Base-by-base conservation (phyloP, 2,113 vertebrate genomes). In the Lepisosteus osseus region DNA sequence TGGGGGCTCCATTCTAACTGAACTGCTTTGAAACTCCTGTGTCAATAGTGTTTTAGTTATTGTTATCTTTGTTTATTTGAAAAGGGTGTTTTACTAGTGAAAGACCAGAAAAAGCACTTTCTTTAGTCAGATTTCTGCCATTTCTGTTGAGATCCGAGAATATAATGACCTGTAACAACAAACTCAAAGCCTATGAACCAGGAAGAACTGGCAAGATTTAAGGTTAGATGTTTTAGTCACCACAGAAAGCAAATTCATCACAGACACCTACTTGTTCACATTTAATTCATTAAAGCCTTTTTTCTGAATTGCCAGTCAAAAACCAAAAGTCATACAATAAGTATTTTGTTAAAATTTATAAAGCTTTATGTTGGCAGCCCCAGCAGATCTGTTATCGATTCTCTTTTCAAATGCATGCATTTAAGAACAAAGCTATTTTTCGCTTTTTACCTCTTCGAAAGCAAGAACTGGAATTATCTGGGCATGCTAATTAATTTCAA, bases 221-320 rank as follows among this genome's bases (percentile, higher is more conserved):
- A 84, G 82, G 80, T 77, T 72, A 79, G 80, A 73, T 78, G 74
- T 84, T 75, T 69, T 13, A 59, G 12, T 13, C 12, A 59, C 57
- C 57, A n/a, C 57, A 59, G 14, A 59, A 59, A 13, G 57, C 3
- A n/a, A 59, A 59, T 15, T 13, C 14, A 3, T 59, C 57, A 14
- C 14, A 59, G 57, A 59, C n/a, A 59, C 57, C 57, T 13, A 6
- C 9, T 13, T 13, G 13, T n/a, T 59, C n/a, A 59, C 14, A 59
- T 51, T 59, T 59, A 59, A 59, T 5, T 59, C 7, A n/a, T 59
- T 59, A 59, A 15, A 59, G 57, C 17, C n/a, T 68, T 55, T 54
- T 54, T 51, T 55, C 17, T 45, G 13, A 11, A n/a, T 59, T 59
- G 43, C 54, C 54, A 41, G 12, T 43, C 67, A 69, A 15, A n/a